Evolutionary conservation across 2,113 vertebrate species (phyloP).

Genomic region (Alouatta palliata): DNA sequence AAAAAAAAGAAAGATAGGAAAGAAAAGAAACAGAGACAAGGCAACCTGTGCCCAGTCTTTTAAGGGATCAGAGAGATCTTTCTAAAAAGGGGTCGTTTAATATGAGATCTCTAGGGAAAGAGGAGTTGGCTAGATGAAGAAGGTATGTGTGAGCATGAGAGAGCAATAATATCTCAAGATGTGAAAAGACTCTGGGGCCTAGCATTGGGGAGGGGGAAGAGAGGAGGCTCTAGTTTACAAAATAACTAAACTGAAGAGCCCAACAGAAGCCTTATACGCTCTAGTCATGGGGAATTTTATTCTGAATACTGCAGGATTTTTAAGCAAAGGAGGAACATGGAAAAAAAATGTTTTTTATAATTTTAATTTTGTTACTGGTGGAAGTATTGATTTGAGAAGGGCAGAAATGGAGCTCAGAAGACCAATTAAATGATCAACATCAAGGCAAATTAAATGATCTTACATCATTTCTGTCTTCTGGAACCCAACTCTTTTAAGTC

Average conservation of each 20-base stretch:
- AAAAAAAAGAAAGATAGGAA: too few species aligned
- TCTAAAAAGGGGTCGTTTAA: background rate
- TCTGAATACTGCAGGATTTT: background rate
- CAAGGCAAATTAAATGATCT: background rate
- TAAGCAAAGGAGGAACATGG: background rate
- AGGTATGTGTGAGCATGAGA: background rate
- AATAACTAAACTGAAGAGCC: background rate
- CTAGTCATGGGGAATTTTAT: background rate
- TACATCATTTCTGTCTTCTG: background rate
- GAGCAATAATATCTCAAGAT: background rate
- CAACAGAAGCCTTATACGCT: background rate
- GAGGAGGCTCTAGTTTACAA: background rate
- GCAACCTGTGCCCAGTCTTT: background rate
- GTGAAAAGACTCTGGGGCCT: background rate
- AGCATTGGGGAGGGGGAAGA: accelerated
- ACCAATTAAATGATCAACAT: background rate
- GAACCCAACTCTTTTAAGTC: background rate
- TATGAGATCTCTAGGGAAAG: background rate
- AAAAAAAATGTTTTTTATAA: background rate
- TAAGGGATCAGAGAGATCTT: background rate
- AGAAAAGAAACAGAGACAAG: background rate
- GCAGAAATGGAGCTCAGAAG: background rate
- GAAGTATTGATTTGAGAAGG: background rate
- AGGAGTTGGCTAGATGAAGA: background rate
- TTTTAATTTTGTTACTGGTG: background rate